Base-by-base conservation (phyloP, 2,888 invertebrate genomes). In the Hydraecia micacea region DNA sequence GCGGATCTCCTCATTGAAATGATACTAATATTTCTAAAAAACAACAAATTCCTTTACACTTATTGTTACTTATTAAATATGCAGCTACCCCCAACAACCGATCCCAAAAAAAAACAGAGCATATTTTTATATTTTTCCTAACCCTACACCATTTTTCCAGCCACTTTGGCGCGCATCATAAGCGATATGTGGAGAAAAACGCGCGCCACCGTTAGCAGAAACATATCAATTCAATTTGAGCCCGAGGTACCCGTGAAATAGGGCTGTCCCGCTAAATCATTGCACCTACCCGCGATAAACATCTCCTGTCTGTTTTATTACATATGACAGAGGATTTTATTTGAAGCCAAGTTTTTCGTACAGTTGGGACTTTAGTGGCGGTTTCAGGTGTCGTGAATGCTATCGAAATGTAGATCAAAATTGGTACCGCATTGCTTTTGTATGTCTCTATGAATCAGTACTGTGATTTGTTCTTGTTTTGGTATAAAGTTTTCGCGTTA, bases 171-270 rank as follows among this genome's bases (percentile, higher is more conserved):
- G 92, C 92, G 91, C 92, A 94, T 96, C 95, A 96, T 95, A 95
- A 94, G 93, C 93, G 95, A 95, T 95, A 95, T 93, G 94, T 93
- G 93, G 92, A 94, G 95, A 96, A 96, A 96, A 96, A 96, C 94
- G 94, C 94, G 93, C 90, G 93, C 92, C 88, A 87, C 91, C 94
- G 95, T 95, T 95, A 95, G 94, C 95, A 94, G 95, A 95, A 95
- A 95, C 96, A 95, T 96, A 97, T 96, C 97, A 97, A 96, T 97
- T 97, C 96, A 96, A 96, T 96, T 96, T 96, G 91, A 91, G 92
- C 93, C 92, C 92, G 88, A 90, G 89, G 88, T 91, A 91, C 89
- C 93, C 93, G 94, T 95, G 95, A 95, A 95, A 95, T 95, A 93
- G 94, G 92, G 93, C 93, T 94, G 94, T 83, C 84, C 93, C 93